Base-by-base conservation (phyloP, 2,113 vertebrate genomes). In the Sporophila hypoxantha region DNA sequence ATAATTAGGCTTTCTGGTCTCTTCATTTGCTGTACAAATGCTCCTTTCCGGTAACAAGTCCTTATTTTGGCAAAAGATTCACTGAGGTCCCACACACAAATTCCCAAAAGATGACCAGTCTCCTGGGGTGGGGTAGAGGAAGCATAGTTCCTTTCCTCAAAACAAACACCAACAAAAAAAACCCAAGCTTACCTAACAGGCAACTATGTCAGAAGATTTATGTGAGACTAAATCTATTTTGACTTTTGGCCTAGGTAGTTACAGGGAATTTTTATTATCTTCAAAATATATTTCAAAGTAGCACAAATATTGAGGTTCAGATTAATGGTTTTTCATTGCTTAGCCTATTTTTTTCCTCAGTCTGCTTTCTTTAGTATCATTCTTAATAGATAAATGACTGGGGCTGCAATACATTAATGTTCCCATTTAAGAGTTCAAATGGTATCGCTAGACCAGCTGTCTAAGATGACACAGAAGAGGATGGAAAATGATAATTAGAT, bases 401-500 rank as follows among this genome's bases (percentile, higher is more conserved):
- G 19, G 10, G 34, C 62, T 69, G 27, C 44, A 85, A 61, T 46
- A 65, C 5, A 30, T 64, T 64, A 36, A 53, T 46, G 61, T 37
- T 87, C 66, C 49, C 46, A 78, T 85, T 91, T 83, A 49, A 57
- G 8, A 94, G 79, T 82, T 88, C 76, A 91, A 91, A 91, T 26
- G 8, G 8, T 71, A 85, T 49, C 0, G 0, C 57, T 60, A 64
- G 47, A 74, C 34, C 76, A 87, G 89, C 66, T 77, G 68, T 76
- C 60, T 92, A 59, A 67, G 69, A 55, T 44, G 76, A 92, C 61
- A 89, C 18, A 76, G 75, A 84, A 91, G 42, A 93, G 55, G 78
- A 89, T n/a, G 23, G 46, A 76, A 88, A 91, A 91, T 16, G 23
- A n/a, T 89, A 95, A 93, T 85, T 93, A 78, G 77, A 86, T 94